Conservation (phyloP, 2,797 vertebrate genomes). For the Myioborus miniatus region DNA sequence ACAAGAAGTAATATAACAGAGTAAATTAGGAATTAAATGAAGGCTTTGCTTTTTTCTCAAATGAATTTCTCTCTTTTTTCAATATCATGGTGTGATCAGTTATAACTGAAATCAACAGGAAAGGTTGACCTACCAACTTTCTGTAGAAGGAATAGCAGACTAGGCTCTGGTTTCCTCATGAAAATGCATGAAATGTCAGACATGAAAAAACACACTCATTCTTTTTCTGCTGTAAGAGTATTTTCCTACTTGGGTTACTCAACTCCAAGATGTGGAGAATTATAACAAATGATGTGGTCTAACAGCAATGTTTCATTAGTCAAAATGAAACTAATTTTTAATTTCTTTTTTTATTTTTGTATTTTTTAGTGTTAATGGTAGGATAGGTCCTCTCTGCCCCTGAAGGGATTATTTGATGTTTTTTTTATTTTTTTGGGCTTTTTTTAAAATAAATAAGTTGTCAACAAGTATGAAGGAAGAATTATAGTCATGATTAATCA, state of each 20-base stretch:
- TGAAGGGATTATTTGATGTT: not conserved
- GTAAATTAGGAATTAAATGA: not conserved
- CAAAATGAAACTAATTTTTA: not conserved
- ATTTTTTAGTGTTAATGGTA: not conserved
- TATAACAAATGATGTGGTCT: not conserved
- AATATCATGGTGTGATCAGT: not conserved
- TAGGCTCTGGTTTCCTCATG: not conserved
- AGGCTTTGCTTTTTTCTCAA: not conserved
- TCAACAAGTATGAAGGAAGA: not conserved
- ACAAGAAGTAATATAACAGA: not conserved
- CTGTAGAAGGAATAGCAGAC: not conserved
- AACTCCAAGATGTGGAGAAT: not conserved
- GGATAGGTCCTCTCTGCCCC: not conserved
- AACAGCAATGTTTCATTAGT: not conserved
- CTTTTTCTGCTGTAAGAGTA: not conserved
- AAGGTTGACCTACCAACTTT: not conserved
- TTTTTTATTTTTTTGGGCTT: not conserved
- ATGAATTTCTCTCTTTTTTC: not conserved
- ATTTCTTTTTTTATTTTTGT: not conserved
- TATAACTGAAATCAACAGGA: not conserved
- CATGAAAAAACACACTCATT: fast-evolving
- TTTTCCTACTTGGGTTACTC: not conserved
- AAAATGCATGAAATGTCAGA: not conserved
- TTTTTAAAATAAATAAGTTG: not conserved
- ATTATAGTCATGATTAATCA: not conserved